Percentiles rank a stretch among this genome's conserved stretches.
These are phyloP conservation scores for Oncorhynchus clarkii DNA, from an alignment of 2,113 vertebrate species.

Conservation along the genomic window DNA sequence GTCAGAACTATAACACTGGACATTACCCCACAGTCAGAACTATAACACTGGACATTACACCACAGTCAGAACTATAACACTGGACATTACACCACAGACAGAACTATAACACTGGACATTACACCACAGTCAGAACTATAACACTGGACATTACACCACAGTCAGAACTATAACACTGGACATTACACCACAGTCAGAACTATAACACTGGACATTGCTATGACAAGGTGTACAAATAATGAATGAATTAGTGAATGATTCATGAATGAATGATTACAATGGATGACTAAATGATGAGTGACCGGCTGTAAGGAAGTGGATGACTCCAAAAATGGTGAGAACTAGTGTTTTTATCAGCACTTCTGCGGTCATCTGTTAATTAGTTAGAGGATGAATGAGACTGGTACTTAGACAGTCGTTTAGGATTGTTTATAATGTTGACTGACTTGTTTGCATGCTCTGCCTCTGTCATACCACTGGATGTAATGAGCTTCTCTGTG, in stretches of 20 bases:
- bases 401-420: not conserved
- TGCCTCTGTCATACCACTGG: conserved; percentile 10
- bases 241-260: conserved; percentile 5
- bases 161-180: too few species aligned
- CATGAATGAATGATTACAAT: conserved; percentile 11
- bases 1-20: too few species aligned
- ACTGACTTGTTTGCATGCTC: conserved; percentile 16
- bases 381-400: conserved; percentile 31
- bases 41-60: too few species aligned
- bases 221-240: conserved; percentile 33
- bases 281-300: too few species aligned
- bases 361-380: conserved; percentile 8
- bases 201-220: not conserved
- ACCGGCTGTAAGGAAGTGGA: not conserved
- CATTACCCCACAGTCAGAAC: too few species aligned
- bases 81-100: too few species aligned
- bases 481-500: conserved; percentile 18
- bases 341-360: conserved; percentile 34
- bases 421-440: not conserved
- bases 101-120: too few species aligned
- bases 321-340: not conserved
- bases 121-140: too few species aligned
- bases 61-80: too few species aligned
- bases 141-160: too few species aligned
- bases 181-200: too few species aligned